Base-by-base conservation (phyloP, 2,888 invertebrate species). In the Dyspetes luteomarginatus region DNA sequence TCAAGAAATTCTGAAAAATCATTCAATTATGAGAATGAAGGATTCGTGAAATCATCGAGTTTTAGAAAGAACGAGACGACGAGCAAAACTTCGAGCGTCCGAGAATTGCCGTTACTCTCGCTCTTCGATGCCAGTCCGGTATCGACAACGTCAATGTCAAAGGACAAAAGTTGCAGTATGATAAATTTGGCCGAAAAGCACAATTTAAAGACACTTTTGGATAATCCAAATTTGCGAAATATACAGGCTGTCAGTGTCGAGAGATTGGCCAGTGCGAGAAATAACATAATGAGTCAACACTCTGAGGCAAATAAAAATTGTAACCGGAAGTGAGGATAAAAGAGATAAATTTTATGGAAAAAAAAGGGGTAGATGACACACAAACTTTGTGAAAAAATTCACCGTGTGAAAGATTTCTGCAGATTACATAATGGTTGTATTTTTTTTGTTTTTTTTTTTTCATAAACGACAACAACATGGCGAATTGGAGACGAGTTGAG, bases 81-180 rank as follows among this genome's bases (percentile, higher is more conserved):
- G 5, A 73, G 69, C 30, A 85, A 83, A 68, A 82, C 84, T 58
- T 85, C 83, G 17, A 88, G 84, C 81, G 77, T 86, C 28, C 87
- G 86, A 55, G 91, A 91, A 82, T 82, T 91, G 77, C 91, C 91
- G 62, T 82, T 91, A 15, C 80, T 91, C 17, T 89, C 91, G 9
- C 82, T 91, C 56, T 88, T 91, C 62, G 85, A 85, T 19, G 81
- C 84, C 56, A 76, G 84, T 15, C 71, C 82, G 4, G 56, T 65
- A 9, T 76, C 85, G 2, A 30, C 69, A 3, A 83, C 85, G 48
- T 78, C 86, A 1, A 83, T 85, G 48, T 78, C 86, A 1, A 89
- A 86, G 78, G 86, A 88, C 48, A 90, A 86, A 68, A 91, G 91
- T 73, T 88, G 84, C 55, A 91, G 91, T 68, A 89, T 91, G 91